A percentile compares a stretch with the other conserved stretches of the same genome.
phyloP scores from a whole-genome alignment of 2,797 vertebrate genomes.

The Hippocampus kuda region DNA sequence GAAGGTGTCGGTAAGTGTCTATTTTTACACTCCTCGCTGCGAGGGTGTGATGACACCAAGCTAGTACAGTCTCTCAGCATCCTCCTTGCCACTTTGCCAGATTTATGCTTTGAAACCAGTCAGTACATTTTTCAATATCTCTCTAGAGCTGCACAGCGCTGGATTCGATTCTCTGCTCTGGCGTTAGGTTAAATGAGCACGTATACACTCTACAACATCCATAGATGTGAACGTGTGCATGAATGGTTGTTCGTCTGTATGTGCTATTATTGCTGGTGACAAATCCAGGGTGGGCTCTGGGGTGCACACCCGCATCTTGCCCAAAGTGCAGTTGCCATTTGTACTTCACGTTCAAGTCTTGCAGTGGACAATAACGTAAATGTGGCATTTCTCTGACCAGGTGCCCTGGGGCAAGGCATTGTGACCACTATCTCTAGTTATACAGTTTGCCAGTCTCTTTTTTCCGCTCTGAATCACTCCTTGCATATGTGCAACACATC shows the following conservation, averaged over 20 bases:
- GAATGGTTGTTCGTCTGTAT: neutral
- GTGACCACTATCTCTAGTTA: neutral
- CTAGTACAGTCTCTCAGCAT: constrained; percentile 7
- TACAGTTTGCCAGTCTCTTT: neutral
- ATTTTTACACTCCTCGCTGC: constrained; percentile 19
- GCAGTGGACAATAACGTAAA: neutral
- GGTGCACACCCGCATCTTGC: too few relatives aligned
- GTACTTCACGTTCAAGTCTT: neutral
- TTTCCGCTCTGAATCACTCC: neutral
- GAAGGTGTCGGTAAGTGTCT: constrained; percentile 8
- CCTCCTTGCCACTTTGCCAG: neutral
- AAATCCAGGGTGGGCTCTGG: neutral
- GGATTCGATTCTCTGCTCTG: neutral
- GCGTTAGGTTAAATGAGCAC: neutral
- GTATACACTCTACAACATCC: neutral
- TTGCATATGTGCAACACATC: neutral
- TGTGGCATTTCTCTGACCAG: neutral
- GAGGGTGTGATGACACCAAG: constrained; percentile 28
- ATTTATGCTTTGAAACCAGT: neutral
- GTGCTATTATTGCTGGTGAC: too few relatives aligned
- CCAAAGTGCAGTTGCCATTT: neutral
- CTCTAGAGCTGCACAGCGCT: neutral
- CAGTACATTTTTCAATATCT: neutral
- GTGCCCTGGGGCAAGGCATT: neutral
- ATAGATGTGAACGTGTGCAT: neutral